Evolutionary conservation across 1,140 invertebrate species (phyloP).

Genomic region (Eciton burchellii): DNA sequence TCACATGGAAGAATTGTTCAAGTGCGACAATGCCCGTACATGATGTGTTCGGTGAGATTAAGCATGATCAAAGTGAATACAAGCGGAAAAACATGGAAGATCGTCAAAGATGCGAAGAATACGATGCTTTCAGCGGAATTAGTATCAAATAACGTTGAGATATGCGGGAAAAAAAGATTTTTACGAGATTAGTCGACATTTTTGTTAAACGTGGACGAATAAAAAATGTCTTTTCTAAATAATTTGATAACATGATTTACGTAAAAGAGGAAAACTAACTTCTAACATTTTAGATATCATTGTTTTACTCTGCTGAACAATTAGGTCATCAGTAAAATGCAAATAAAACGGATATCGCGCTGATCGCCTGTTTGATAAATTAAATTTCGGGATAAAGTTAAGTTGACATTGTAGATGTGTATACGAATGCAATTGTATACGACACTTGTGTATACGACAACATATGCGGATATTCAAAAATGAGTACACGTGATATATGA

Average conservation of each 20-base stretch:
- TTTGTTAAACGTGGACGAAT: neutral
- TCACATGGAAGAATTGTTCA: neutral
- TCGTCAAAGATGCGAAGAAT: neutral
- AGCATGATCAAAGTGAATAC: conserved; percentile 34
- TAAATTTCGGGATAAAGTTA: conserved; percentile 33
- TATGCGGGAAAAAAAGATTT: conserved; percentile 31
- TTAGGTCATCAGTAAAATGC: neutral
- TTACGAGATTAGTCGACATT: neutral
- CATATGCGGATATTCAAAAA: conserved; percentile 29
- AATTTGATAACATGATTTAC: no score
- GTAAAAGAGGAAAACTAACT: no score
- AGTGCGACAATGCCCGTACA: conserved; percentile 6
- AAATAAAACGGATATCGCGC: neutral
- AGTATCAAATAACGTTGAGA: conserved; percentile 1
- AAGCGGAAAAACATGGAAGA: neutral
- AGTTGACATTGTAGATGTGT: conserved; percentile 67
- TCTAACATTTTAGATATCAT: neutral
- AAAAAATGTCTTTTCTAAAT: no score
- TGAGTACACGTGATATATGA: neutral
- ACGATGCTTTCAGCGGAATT: neutral
- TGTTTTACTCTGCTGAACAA: neutral
- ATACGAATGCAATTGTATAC: conserved; percentile 76
- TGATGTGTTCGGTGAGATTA: neutral
- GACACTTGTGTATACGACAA: conserved; percentile 80
- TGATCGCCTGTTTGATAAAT: neutral